Evolutionary conservation across 2,888 invertebrate genomes (phyloP).

Genomic region (Caenorhabditis sp.): DNA sequence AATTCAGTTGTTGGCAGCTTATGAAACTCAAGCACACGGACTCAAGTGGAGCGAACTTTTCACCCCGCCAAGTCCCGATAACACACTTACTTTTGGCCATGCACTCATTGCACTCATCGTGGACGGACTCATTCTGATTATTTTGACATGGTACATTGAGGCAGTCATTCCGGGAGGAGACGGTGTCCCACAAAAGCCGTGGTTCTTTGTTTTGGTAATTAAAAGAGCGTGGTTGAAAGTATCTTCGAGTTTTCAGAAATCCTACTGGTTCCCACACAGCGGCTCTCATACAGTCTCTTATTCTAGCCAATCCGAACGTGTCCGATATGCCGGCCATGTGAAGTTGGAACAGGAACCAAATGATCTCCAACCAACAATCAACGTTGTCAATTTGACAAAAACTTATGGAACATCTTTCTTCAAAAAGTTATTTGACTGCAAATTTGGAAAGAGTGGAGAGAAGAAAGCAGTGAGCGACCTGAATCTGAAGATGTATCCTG

Average conservation of each 20-base stretch:
- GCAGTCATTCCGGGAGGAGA: constrained; percentile 90
- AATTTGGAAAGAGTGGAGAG: constrained; percentile 71
- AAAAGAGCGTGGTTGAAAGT: no score
- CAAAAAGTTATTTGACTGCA: constrained; percentile 78
- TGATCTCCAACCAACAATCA: constrained; percentile 64
- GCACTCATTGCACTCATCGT: constrained; percentile 71
- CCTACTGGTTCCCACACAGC: constrained; percentile 77
- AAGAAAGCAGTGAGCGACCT: constrained; percentile 87
- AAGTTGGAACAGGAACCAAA: constrained; percentile 50
- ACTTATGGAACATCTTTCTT: constrained; percentile 76
- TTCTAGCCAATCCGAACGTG: constrained; percentile 28
- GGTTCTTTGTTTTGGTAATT: constrained; percentile 87
- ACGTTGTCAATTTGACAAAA: constrained; percentile 74
- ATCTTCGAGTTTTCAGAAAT: no score
- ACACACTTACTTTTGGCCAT: constrained; percentile 73
- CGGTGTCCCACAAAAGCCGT: constrained; percentile 89
- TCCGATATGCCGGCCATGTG: constrained; percentile 25
- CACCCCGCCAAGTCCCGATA: constrained; percentile 70
- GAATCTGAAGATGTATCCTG: constrained; percentile 88
- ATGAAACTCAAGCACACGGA: constrained; percentile 77
- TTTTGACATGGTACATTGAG: constrained; percentile 91
- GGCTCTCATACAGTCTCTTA: constrained; percentile 23
- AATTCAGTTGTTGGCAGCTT: constrained; percentile 72
- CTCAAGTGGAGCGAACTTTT: constrained; percentile 73
- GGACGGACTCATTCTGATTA: constrained; percentile 86